Conservation (phyloP, 2,113 vertebrate species). For the Nothobranchius kuhntae region DNA sequence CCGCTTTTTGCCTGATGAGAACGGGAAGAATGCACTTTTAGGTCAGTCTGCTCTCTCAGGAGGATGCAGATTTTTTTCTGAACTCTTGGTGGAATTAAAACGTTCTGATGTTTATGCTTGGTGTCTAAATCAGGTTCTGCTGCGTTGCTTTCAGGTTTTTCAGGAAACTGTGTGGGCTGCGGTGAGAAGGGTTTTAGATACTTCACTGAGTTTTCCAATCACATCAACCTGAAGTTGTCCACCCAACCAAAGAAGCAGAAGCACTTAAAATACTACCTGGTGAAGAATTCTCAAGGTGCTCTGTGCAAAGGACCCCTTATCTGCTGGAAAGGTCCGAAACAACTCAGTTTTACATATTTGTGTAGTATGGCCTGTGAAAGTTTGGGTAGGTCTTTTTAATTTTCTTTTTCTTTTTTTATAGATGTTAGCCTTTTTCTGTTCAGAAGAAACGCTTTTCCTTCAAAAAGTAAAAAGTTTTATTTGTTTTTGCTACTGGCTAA, state of each 20-base stretch:
- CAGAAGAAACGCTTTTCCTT: no score
- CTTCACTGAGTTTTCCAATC: constrained; percentile 99
- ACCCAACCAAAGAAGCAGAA: constrained; percentile 99
- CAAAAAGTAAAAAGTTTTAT: no score
- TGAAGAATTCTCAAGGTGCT: constrained; percentile 93
- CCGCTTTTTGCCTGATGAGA: constrained; percentile 95
- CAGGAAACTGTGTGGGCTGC: constrained; percentile 97
- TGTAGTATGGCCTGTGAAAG: no score
- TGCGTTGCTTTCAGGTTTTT: constrained; percentile 85
- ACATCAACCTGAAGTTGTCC: constrained; percentile 98
- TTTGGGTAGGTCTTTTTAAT: no score
- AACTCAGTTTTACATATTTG: no score
- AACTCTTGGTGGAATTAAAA: background rate
- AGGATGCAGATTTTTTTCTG: constrained; percentile 3
- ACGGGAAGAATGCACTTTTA: constrained; percentile 99
- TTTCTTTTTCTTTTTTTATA: no score
- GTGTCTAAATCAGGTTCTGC: background rate
- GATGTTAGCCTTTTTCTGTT: no score
- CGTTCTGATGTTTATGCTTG: background rate
- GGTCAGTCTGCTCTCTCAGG: constrained; percentile 78
- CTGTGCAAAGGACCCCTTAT: constrained; percentile 95
- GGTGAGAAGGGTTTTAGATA: constrained; percentile 98
- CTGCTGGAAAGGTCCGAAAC: constrained; percentile 95
- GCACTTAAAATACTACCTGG: constrained; percentile 99
- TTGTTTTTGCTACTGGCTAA: no score